Percentiles rank a stretch among this genome's conserved stretches.
phyloP scores from a whole-genome alignment of 2,888 invertebrate species.

The Steinernema carpocapsae region DNA sequence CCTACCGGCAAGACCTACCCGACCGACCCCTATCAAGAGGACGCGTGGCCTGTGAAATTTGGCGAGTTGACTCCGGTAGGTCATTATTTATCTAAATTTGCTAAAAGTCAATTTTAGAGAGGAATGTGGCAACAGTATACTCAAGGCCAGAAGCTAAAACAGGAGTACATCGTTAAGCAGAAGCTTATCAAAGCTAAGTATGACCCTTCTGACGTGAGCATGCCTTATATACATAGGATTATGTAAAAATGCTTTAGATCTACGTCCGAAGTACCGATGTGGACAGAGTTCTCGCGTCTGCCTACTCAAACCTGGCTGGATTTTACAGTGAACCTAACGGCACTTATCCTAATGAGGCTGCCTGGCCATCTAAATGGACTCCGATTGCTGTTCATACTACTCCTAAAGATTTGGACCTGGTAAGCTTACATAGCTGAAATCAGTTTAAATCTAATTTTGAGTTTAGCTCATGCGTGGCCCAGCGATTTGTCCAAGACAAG shows the following conservation, averaged over 20 bases:
- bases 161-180: slow-evolving; percentile 48
- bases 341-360: slow-evolving; percentile 48
- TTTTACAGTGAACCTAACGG: slow-evolving; percentile 72
- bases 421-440: slow-evolving; percentile 34
- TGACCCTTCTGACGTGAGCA: slow-evolving; percentile 44
- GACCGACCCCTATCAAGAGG: slow-evolving; percentile 81
- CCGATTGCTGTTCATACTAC: slow-evolving; percentile 61
- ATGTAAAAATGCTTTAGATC: slow-evolving; percentile 45
- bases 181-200: slow-evolving; percentile 45
- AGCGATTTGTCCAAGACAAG: too few species aligned
- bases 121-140: slow-evolving; percentile 58
- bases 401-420: slow-evolving; percentile 50
- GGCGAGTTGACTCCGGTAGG: slow-evolving; percentile 85
- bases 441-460: too few species aligned
- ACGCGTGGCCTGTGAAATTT: slow-evolving; percentile 83
- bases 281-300: slow-evolving; percentile 77
- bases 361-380: slow-evolving; percentile 59
- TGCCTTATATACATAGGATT: slow-evolving; percentile 37
- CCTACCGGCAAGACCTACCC: slow-evolving; percentile 82
- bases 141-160: slow-evolving; percentile 49
- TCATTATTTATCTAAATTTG: background rate
- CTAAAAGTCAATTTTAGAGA: slow-evolving; percentile 51
- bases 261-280: slow-evolving; percentile 69
- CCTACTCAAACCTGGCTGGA: slow-evolving; percentile 82
- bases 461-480: too few species aligned